Evolutionary conservation across 64 coral and sea anemone genomes (phyloP).

Genomic region (Orbicella faveolata): DNA sequence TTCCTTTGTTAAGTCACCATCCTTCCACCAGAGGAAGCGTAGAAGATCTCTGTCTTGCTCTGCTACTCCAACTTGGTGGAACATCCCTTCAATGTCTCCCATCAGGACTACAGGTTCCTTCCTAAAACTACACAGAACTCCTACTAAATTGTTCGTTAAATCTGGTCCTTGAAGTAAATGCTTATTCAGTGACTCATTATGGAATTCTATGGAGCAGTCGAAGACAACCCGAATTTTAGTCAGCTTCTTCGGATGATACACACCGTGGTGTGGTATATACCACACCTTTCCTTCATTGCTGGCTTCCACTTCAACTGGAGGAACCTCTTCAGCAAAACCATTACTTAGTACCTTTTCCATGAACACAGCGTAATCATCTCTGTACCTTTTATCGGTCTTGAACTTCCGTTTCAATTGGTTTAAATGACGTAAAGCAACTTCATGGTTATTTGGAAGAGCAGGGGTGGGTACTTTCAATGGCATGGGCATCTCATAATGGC

Average conservation of each 20-base stretch:
- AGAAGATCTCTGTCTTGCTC: constrained; percentile 22
- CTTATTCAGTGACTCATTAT: constrained; percentile 50
- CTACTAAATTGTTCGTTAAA: constrained; percentile 44
- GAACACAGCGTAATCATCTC: constrained; percentile 25
- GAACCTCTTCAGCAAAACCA: constrained; percentile 22
- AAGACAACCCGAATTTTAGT: neutral
- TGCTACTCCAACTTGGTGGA: neutral
- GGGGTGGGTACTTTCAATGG: constrained; percentile 13
- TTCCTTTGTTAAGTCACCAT: constrained; percentile 34
- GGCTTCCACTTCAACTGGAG: neutral
- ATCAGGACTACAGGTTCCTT: constrained; percentile 34
- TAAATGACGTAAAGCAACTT: constrained; percentile 31
- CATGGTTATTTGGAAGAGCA: constrained; percentile 36
- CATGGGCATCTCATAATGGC: constrained; percentile 46
- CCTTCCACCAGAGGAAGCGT: constrained; percentile 54
- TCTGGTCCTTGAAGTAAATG: constrained; percentile 50
- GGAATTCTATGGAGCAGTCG: constrained; percentile 20
- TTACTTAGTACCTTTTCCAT: constrained; percentile 24
- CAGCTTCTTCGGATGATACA: constrained; percentile 21
- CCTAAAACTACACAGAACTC: constrained; percentile 48
- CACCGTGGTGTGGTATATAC: constrained; percentile 48
- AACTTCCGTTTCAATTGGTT: constrained; percentile 28
- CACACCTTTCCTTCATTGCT: neutral
- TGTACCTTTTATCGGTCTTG: constrained; percentile 1
- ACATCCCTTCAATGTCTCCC: constrained; percentile 34